Base-by-base conservation (phyloP, 1,140 invertebrate species). In the Tigriopus japonicus region DNA sequence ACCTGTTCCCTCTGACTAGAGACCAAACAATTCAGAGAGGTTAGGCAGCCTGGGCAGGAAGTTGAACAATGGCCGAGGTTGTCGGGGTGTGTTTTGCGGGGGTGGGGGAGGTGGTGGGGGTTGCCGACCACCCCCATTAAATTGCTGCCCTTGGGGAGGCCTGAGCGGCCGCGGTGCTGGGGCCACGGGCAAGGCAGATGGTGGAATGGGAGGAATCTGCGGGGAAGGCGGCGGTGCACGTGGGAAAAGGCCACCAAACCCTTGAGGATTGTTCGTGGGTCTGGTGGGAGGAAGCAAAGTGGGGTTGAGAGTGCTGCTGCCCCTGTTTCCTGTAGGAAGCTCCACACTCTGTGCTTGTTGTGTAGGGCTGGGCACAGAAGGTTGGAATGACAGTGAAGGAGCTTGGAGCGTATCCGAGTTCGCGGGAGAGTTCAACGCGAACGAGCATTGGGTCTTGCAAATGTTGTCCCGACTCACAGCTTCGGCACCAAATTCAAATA, bases 391-490 rank as follows among this genome's bases (percentile, higher is more conserved):
- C n/a, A 52, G 19, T 52, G 12, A 12, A 19, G 51, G 51, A 19
- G 51, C 51, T 52, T 52, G 51, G 9, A 52, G 51, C 19, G 12
- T 12, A 52, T 52, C 51, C 9, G 51, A 12, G 10, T 52, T 19
- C 10, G 19, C 19, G 12, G 19, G 9, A 9, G 19, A 52, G 19
- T 52, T 52, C 51, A 66, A 65, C 10, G 68, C 64, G 45, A 67
- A 69, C 21, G 68, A 64, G 67, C 89, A 93, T 72, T 93, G 89
- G 1, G 87, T 85, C 14, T 85, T 84, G 71, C 89, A 93, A 0
- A 91, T 85, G 65, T 87, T 85, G 66, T 93, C 89, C 2, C 80
- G 77, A 19, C 87, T 69, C 19, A 93, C 84, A 0, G 82, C 82
- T 52, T 89, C 85, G 43, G 81, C 78, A 23, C 84, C 80, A 71